These are phyloP conservation scores for Gortyna flavago DNA, from an alignment of 2,888 invertebrate species.

Conservation along the genomic window DNA sequence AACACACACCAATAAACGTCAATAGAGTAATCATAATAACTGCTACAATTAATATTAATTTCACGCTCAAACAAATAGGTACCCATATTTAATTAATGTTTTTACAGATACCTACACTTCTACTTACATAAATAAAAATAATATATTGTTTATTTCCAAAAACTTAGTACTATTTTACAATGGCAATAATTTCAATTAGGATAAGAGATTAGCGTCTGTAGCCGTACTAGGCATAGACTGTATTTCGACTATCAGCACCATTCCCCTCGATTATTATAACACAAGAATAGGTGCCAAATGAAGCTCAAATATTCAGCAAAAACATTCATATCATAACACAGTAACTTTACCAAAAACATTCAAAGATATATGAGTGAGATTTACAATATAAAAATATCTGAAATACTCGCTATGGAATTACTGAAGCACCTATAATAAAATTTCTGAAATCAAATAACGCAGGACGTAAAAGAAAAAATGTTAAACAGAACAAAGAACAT, in stretches of 20 bases:
- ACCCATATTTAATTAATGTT: not conserved
- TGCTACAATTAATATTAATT: not conserved
- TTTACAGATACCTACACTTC: too few species aligned
- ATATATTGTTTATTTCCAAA: too few species aligned
- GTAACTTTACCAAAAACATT: conserved; percentile 12
- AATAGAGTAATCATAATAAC: not conserved
- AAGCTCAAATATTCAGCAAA: not conserved
- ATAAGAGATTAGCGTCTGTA: too few species aligned
- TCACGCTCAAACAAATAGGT: not conserved
- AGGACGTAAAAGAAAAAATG: conserved; percentile 52
- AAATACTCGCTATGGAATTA: conserved; percentile 54
- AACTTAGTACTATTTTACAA: too few species aligned
- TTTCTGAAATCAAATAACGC: conserved; percentile 62
- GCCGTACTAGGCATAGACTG: too few species aligned
- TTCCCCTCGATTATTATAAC: too few species aligned
- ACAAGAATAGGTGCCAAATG: too few species aligned
- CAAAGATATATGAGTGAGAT: conserved; percentile 19
- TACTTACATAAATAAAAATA: too few species aligned
- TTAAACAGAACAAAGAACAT: conserved; percentile 60
- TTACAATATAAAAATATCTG: conserved; percentile 61
- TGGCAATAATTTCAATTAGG: too few species aligned
- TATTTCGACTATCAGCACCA: too few species aligned
- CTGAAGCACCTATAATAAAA: conserved; percentile 57
- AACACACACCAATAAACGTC: not conserved
- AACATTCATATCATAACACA: conserved; percentile 10